These are phyloP conservation scores for Aptenodytes forsteri DNA, from an alignment of 2,113 vertebrate species.

Conservation along the genomic window DNA sequence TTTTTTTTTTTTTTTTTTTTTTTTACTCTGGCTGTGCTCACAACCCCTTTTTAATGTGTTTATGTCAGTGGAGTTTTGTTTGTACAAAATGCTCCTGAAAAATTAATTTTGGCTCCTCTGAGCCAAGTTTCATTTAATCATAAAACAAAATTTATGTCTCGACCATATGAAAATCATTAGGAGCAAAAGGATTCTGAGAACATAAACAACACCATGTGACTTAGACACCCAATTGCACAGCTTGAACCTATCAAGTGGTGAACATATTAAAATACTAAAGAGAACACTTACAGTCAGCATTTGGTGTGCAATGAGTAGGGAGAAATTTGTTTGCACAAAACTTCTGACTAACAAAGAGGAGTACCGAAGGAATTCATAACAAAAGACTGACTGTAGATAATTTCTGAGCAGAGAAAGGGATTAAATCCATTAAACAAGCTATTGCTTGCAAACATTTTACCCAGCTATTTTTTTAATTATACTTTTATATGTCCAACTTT, in stretches of 20 bases:
- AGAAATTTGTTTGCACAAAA: conserved; percentile 60
- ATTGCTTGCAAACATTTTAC: not conserved
- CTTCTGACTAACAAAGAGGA: conserved; percentile 33
- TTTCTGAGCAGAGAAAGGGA: conserved; percentile 12
- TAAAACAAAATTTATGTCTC: conserved; percentile 46
- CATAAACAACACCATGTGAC: conserved; percentile 61
- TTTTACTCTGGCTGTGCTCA: not conserved
- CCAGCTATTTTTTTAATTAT: not conserved
- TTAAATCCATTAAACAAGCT: not conserved
- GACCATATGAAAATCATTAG: conserved; percentile 57
- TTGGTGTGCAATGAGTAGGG: conserved; percentile 46
- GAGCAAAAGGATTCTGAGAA: conserved; percentile 52
- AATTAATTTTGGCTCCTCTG: conserved; percentile 37
- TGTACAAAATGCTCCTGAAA: conserved; percentile 58
- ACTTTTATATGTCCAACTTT: not conserved
- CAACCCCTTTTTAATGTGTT: conserved; percentile 4
- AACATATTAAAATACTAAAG: conserved; percentile 47
- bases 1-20: not conserved
- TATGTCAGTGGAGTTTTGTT: conserved; percentile 45
- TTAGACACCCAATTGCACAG: conserved; percentile 60
- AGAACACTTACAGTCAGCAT: conserved; percentile 53
- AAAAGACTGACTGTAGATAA: conserved; percentile 26
- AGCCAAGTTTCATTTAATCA: conserved; percentile 57
- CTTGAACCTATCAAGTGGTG: conserved; percentile 51
- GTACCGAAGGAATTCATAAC: conserved; percentile 6